Base-by-base conservation (phyloP, 2,888 invertebrate genomes). In the Stenodera caucasica region DNA sequence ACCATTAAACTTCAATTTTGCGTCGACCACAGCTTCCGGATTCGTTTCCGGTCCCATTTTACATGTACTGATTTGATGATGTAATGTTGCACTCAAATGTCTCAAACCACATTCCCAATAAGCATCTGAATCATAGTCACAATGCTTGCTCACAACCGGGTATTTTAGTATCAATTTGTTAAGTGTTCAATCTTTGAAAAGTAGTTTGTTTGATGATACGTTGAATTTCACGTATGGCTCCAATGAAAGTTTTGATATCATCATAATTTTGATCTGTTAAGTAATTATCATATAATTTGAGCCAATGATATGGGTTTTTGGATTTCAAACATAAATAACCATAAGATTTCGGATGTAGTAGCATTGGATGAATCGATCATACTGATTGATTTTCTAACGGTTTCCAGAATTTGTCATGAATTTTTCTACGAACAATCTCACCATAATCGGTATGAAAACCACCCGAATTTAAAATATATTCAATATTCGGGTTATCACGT, bases 311-410 rank as follows among this genome's bases (percentile, higher is more conserved):
- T 0, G 93, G 92, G 76, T 92, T 86, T 60, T 82, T 86, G 9
- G 87, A 89, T 70, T 83, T 84, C 15, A 94, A 81, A 76, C 81
- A 83, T 0, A 91, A 78, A 63, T 85, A 82, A 0, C 91, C 91
- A 66, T 83, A 82, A 14, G 90, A 90, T 73, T 86, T 85, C 0
- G 91, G 91, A 64, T 89, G 83, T 77, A 91, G 84, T 32, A 90
- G 75, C 81, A 61, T 61, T 11, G 64, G 61, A 14, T 55, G 35
- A 5, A 60, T 52, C 40, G 66, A 67, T 18, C 65, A 75, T 2
- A 73, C 72, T 21, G 61, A 65, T 58, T 67, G 77, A 11, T 78
- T 78, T 53, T 84, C 83, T 14, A 90, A 73, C 0, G 83, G 80
- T 51, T 82, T 82, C 74, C 84, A 89, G 32, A 86, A 82, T 52